Conservation (phyloP, 2,113 vertebrate species). For the Coptodon rendalli region DNA sequence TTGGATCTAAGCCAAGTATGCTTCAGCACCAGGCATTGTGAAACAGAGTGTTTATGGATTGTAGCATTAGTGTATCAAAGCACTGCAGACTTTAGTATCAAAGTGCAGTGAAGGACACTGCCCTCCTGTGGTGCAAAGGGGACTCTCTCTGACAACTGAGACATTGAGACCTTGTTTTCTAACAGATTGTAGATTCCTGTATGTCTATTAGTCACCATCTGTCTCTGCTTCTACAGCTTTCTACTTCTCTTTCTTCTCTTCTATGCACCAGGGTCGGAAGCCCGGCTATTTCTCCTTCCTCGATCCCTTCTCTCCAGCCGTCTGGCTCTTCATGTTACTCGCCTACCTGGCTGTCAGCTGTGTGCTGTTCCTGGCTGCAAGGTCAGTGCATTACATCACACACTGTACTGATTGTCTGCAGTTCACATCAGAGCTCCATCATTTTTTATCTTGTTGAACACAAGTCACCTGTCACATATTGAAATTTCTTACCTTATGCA, state of each 20-base stretch:
- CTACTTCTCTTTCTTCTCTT: background rate
- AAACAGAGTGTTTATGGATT: constrained; percentile 51
- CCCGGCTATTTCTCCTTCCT: constrained; percentile 95
- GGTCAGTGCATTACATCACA: constrained; percentile 73
- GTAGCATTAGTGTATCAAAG: constrained; percentile 42
- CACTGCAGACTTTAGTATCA: constrained; percentile 36
- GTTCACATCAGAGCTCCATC: constrained; percentile 11
- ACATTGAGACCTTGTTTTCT: constrained; percentile 7
- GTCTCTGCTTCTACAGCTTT: background rate
- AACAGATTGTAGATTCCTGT: background rate
- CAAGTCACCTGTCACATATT: constrained; percentile 5
- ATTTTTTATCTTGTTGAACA: constrained; percentile 31
- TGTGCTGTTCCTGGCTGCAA: constrained; percentile 88
- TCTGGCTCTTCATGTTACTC: constrained; percentile 95
- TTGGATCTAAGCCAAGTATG: constrained; percentile 28
- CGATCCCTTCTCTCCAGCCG: constrained; percentile 92
- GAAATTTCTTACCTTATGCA: background rate
- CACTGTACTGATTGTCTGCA: constrained; percentile 18
- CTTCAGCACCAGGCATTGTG: constrained; percentile 37
- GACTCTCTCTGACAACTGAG: background rate
- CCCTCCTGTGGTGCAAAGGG: constrained; percentile 56
- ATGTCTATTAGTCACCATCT: background rate
- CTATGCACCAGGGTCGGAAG: constrained; percentile 79
- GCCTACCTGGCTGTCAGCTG: constrained; percentile 95
- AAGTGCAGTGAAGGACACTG: constrained; percentile 40